These are phyloP conservation scores for Erithacus rubecula DNA, from an alignment of 2,797 vertebrate species.

Conservation along the genomic window DNA sequence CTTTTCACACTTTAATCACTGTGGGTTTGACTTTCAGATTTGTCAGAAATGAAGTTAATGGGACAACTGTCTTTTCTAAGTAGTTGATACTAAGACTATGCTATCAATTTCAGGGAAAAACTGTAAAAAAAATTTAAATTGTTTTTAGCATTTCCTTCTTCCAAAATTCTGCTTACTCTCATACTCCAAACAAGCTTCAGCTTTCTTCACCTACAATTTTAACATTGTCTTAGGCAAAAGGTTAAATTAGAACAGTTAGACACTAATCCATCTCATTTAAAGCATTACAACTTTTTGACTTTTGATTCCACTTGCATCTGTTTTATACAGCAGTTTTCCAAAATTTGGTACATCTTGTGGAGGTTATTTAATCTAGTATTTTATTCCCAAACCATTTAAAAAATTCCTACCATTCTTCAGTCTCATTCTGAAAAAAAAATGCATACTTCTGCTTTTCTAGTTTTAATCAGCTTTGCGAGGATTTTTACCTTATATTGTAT, in stretches of 20 bases:
- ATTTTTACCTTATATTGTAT: not conserved
- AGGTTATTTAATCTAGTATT: not conserved
- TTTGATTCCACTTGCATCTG: not conserved
- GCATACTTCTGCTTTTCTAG: constrained; percentile 5
- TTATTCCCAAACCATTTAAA: not conserved
- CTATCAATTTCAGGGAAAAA: not conserved
- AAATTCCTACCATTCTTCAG: not conserved
- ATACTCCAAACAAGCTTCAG: not conserved
- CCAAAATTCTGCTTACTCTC: not conserved
- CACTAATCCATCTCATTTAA: not conserved
- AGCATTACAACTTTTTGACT: not conserved
- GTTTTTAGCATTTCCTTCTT: not conserved
- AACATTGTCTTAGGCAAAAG: not conserved
- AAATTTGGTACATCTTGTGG: not conserved
- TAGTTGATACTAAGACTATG: not conserved
- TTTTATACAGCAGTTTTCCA: not conserved
- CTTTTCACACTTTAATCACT: not conserved
- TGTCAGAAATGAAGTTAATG: not conserved
- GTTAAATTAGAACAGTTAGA: not conserved
- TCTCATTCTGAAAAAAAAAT: not conserved
- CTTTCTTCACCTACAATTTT: not conserved
- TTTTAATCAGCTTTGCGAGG: constrained; percentile 30
- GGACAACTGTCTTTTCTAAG: not conserved
- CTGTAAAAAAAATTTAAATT: not conserved
- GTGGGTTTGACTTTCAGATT: not conserved